phyloP scores from a whole-genome alignment of 2,888 invertebrate genomes.

The Epiblema foenella region DNA sequence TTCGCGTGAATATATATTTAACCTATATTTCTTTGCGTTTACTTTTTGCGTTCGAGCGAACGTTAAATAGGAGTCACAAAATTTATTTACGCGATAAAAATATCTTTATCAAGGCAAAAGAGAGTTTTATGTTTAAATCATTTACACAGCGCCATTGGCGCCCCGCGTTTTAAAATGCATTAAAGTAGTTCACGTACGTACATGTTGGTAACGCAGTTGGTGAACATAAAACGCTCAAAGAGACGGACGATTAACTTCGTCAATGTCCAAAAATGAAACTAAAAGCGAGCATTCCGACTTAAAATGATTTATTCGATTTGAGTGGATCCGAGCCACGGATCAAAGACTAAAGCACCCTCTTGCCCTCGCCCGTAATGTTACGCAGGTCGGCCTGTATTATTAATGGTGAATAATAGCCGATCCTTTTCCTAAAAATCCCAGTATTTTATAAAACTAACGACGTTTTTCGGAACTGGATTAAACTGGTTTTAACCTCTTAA shows the following conservation, averaged over 20 bases:
- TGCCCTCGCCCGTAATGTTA: slow-evolving; percentile 34
- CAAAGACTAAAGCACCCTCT: slow-evolving; percentile 42
- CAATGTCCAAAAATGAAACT: slow-evolving; percentile 40
- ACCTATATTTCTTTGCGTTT: slow-evolving; percentile 28
- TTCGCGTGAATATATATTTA: slow-evolving; percentile 29
- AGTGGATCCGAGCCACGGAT: slow-evolving; percentile 38
- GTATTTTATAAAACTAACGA: slow-evolving; percentile 37
- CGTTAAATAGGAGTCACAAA: slow-evolving; percentile 33
- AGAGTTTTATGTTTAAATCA: background rate
- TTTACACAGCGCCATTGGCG: background rate
- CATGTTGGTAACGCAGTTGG: too few relatives aligned
- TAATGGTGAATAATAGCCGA: slow-evolving; percentile 40
- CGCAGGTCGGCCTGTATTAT: slow-evolving; percentile 36
- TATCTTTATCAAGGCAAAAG: slow-evolving; percentile 12
- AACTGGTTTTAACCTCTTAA: background rate
- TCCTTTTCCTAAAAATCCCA: slow-evolving; percentile 23
- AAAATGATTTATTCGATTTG: slow-evolving; percentile 44
- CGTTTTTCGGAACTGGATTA: background rate
- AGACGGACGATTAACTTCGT: slow-evolving; percentile 30
- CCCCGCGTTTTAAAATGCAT: background rate
- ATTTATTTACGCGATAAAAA: slow-evolving; percentile 28
- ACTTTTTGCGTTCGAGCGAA: slow-evolving; percentile 35
- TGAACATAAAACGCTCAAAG: slow-evolving; percentile 9
- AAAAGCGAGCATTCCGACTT: slow-evolving; percentile 39
- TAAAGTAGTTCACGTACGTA: background rate